phyloP scores from a whole-genome alignment of 2,888 invertebrate species.

The Pseudococcus viburni region DNA sequence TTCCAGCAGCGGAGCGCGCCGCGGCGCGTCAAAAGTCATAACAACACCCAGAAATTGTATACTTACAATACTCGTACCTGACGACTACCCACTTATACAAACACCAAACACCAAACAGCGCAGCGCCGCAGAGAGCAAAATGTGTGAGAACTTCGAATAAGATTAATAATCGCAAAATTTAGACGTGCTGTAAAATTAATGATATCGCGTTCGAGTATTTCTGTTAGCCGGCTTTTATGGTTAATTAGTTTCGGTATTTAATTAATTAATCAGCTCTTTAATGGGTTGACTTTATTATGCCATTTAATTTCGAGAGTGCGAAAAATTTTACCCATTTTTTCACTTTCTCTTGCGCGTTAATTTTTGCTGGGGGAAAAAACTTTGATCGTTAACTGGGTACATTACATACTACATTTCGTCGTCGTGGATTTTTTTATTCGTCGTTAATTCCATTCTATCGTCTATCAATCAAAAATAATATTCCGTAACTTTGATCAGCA shows the following conservation, averaged over 20 bases:
- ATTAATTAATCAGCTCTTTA: slow-evolving; percentile 50
- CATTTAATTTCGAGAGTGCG: slow-evolving; percentile 12
- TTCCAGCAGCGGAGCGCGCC: background rate
- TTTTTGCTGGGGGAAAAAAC: background rate
- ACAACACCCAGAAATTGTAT: background rate
- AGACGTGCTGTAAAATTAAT: slow-evolving; percentile 50
- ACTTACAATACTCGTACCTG: background rate
- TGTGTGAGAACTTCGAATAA: slow-evolving; percentile 38
- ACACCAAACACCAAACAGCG: background rate
- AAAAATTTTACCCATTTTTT: slow-evolving; percentile 3
- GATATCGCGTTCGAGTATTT: slow-evolving; percentile 36
- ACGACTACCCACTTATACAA: background rate
- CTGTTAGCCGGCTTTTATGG: slow-evolving; percentile 51
- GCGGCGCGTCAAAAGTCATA: background rate
- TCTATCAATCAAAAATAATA: background rate
- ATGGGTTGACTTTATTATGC: slow-evolving; percentile 39
- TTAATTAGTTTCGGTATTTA: slow-evolving; percentile 58
- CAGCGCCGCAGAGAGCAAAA: slow-evolving; percentile 5
- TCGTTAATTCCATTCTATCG: background rate
- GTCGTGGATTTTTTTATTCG: background rate
- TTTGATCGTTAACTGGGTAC: slow-evolving; percentile 19
- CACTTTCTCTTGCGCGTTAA: background rate
- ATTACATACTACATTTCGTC: background rate
- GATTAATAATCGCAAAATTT: slow-evolving; percentile 53
- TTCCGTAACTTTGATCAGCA: background rate